Conservation (phyloP, 2,113 vertebrate species). For the Dunckerocampus dactyliophorus region DNA sequence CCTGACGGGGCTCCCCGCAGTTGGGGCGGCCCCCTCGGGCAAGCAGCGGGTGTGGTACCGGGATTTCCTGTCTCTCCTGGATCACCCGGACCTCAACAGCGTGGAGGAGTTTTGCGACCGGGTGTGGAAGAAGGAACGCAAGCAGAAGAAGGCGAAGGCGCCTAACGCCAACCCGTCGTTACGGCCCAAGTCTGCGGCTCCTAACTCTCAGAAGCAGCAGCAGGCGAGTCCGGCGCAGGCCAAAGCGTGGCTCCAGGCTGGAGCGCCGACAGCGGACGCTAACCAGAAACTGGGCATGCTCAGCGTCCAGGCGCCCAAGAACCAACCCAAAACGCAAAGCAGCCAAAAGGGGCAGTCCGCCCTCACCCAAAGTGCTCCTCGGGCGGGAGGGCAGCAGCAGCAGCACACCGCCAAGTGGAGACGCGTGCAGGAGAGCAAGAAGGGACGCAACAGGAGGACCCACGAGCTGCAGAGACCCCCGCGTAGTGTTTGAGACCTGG, state of each 20-base stretch:
- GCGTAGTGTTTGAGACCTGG: slow-evolving; percentile 86
- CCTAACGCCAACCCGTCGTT: slow-evolving; percentile 49
- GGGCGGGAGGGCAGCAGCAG: slow-evolving; percentile 38
- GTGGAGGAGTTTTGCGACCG: slow-evolving; percentile 98
- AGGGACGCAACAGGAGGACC: slow-evolving; percentile 97
- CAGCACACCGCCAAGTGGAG: slow-evolving; percentile 87
- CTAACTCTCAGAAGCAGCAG: slow-evolving; percentile 64
- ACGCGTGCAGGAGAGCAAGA: slow-evolving; percentile 96
- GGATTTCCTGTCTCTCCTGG: slow-evolving; percentile 93
- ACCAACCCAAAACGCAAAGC: slow-evolving; percentile 52
- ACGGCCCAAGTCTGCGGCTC: slow-evolving; percentile 39
- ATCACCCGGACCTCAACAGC: slow-evolving; percentile 94
- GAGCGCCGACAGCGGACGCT: slow-evolving; percentile 30
- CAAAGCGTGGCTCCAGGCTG: slow-evolving; percentile 46
- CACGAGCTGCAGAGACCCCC: slow-evolving; percentile 97
- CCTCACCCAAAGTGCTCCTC: slow-evolving; percentile 21
- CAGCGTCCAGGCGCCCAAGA: slow-evolving; percentile 38
- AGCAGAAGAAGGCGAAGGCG: slow-evolving; percentile 82
- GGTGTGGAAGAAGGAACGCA: slow-evolving; percentile 96
- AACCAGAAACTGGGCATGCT: slow-evolving; percentile 38
- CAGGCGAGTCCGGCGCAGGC: slow-evolving; percentile 49
- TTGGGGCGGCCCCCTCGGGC: slow-evolving; percentile 60
- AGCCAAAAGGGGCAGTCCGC: slow-evolving; percentile 40
- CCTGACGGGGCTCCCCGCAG: slow-evolving; percentile 70
- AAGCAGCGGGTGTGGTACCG: slow-evolving; percentile 94